Conservation (phyloP, 2,888 invertebrate genomes). For the Gisinianus flammeolus region DNA sequence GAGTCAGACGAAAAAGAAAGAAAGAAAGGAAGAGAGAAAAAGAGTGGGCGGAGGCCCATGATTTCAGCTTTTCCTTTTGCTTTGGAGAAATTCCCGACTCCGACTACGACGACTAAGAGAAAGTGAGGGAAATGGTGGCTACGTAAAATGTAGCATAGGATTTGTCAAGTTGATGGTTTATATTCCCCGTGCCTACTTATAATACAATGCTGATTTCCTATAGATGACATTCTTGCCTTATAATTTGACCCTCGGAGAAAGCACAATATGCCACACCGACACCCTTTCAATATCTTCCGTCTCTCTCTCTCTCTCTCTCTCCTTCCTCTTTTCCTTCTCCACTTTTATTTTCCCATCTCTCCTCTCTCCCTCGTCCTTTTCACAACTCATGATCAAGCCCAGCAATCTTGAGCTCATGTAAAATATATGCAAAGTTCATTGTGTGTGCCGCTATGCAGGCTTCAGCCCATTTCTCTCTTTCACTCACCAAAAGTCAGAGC, state of each 20-base stretch:
- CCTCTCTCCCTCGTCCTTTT: not conserved
- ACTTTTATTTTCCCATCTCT: not conserved
- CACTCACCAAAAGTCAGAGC: no score
- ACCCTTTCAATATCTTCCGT: no score
- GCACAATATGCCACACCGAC: no score
- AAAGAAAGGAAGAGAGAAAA: not conserved
- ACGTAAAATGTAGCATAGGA: no score
- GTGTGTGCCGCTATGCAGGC: no score
- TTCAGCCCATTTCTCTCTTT: no score
- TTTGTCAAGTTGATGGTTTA: not conserved
- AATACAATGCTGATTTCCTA: conserved; percentile 2
- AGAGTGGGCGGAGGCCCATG: not conserved
- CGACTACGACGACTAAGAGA: not conserved
- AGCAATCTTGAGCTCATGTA: not conserved
- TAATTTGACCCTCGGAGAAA: no score
- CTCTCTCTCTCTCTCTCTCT: no score
- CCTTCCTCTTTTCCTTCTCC: no score
- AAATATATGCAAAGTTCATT: conserved; percentile 8
- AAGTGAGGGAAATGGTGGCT: not conserved
- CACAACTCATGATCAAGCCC: not conserved
- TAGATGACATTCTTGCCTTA: not conserved
- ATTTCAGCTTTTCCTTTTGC: no score
- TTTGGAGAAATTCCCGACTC: no score
- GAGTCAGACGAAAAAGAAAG: not conserved
- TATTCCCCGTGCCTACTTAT: not conserved